phyloP scores from a whole-genome alignment of 1,140 invertebrate genomes.

The Telenomus remus region DNA sequence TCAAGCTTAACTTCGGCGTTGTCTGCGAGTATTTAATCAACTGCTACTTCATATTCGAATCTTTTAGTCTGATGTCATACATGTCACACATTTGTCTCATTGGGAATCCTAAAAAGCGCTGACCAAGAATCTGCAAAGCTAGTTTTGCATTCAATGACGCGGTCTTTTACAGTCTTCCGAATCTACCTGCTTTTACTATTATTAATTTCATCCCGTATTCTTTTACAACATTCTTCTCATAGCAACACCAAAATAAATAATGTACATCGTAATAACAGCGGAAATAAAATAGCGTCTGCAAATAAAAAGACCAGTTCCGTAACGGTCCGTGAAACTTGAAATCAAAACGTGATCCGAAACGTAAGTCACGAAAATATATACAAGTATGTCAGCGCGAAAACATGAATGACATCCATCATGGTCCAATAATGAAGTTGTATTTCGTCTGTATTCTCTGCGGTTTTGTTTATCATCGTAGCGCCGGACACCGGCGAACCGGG shows the following conservation, averaged over 20 bases:
- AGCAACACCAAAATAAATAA: too few relatives aligned
- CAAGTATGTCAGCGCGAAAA: not conserved
- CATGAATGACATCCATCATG: conserved; percentile 16
- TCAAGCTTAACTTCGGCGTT: too few relatives aligned
- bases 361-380: conserved; percentile 9
- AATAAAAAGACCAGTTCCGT: not conserved
- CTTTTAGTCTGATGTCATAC: conserved; percentile 4
- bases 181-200: too few relatives aligned
- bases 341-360: conserved; percentile 25
- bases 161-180: conserved; percentile 35
- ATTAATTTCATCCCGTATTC: conserved; percentile 18
- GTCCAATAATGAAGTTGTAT: conserved; percentile 35
- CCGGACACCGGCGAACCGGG: conserved; percentile 31
- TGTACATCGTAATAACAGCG: too few relatives aligned
- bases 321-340: conserved; percentile 21
- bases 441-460: conserved; percentile 10
- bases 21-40: too few relatives aligned
- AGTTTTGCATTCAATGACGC: too few relatives aligned
- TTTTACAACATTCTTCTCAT: conserved; percentile 23
- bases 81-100: conserved; percentile 1
- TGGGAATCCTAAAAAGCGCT: conserved; percentile 22
- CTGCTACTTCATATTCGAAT: too few relatives aligned
- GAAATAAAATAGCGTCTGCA: not conserved
- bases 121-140: too few relatives aligned
- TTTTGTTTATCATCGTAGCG: conserved; percentile 13